These are phyloP conservation scores for Triops cancriformis DNA, from an alignment of 1,140 invertebrate genomes.

Conservation along the genomic window DNA sequence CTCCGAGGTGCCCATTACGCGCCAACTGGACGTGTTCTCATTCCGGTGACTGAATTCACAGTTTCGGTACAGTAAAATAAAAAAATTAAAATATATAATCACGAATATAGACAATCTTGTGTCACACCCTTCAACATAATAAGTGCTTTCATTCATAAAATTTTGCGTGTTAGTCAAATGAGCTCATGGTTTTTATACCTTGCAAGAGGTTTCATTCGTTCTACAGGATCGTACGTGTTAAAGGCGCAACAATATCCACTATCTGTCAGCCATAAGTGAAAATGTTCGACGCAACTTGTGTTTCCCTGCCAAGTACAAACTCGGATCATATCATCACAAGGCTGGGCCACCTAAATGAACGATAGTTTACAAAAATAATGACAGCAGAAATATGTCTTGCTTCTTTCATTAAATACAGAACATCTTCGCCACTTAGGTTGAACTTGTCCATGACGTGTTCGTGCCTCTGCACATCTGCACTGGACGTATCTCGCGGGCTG, in stretches of 20 bases:
- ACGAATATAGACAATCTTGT: no score
- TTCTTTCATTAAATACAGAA: neutral
- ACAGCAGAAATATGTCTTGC: neutral
- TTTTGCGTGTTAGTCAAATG: no score
- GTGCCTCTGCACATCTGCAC: neutral
- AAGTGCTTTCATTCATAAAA: no score
- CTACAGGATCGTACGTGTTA: conserved; percentile 28
- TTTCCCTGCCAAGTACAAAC: conserved; percentile 56
- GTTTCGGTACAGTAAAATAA: neutral
- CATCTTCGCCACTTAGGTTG: neutral
- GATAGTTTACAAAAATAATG: neutral
- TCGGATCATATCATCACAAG: conserved; percentile 29
- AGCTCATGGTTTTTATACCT: neutral
- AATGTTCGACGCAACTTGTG: conserved; percentile 48
- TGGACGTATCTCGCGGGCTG: neutral
- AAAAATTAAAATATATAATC: no score
- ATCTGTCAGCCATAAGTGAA: conserved; percentile 46
- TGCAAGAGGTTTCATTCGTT: neutral
- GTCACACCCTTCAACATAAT: no score
- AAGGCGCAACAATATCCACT: conserved; percentile 41
- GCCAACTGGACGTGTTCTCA: neutral
- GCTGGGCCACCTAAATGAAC: neutral
- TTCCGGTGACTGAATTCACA: neutral
- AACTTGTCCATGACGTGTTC: neutral
- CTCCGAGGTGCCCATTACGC: neutral